Conservation (phyloP, 2,797 vertebrate species). For the Manis pentadactyla region DNA sequence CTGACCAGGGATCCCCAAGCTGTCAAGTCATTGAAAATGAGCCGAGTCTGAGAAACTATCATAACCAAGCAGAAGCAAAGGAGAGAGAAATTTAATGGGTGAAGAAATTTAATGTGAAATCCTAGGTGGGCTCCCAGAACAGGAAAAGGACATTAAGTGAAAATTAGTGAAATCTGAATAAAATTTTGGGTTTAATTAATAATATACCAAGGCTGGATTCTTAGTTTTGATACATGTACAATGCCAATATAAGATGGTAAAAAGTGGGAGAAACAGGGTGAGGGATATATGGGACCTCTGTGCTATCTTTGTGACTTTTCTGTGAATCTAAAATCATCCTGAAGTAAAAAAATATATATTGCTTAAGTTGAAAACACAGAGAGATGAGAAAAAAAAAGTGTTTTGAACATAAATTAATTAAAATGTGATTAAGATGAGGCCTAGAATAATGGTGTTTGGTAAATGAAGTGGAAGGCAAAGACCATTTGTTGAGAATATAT, state of each 20-base stretch:
- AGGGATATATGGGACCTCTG: not conserved
- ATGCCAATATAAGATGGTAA: not conserved
- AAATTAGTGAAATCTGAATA: not conserved
- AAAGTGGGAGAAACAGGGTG: not conserved
- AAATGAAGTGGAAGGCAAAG: not conserved
- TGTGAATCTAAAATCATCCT: not conserved
- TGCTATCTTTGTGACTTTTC: not conserved
- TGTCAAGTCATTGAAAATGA: not conserved
- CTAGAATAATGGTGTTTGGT: not conserved
- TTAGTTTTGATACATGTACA: not conserved
- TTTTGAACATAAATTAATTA: not conserved
- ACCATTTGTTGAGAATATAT: not conserved
- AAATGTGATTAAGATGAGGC: not conserved
- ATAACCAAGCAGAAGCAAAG: not conserved
- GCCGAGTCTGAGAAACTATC: not conserved
- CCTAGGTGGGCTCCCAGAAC: not conserved
- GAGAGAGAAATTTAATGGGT: not conserved
- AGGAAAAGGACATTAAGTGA: not conserved
- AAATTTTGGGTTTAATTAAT: not conserved
- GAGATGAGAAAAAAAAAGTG: not conserved
- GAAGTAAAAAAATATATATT: not conserved
- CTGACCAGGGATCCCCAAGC: not conserved
- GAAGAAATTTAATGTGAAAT: not conserved
- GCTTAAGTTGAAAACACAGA: not conserved
- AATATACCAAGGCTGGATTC: not conserved